phyloP scores from a whole-genome alignment of 2,113 vertebrate species.

The Mobula hypostoma region DNA sequence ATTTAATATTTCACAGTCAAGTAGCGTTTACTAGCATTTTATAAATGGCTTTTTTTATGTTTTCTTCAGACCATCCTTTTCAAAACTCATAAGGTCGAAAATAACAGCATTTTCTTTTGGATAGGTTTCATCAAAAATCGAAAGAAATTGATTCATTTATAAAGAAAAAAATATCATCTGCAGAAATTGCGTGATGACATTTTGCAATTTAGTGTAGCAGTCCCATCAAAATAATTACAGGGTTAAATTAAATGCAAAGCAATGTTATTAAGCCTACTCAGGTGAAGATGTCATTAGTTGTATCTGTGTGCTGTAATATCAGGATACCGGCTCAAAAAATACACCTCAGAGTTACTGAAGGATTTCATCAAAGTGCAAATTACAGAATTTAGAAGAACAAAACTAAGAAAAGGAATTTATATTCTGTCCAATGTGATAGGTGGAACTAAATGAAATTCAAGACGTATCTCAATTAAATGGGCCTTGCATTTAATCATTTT shows the following conservation, averaged over 20 bases:
- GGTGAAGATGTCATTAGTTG: neutral
- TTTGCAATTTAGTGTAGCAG: neutral
- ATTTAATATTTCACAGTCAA: slow-evolving; percentile 34
- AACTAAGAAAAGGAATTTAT: neutral
- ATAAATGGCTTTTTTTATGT: slow-evolving; percentile 29
- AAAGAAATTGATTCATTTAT: neutral
- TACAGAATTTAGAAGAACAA: neutral
- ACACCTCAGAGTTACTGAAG: neutral
- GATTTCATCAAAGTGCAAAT: neutral
- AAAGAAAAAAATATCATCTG: neutral
- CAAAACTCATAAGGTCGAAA: slow-evolving; percentile 26
- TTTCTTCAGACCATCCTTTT: slow-evolving; percentile 5
- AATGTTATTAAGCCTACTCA: slow-evolving; percentile 16
- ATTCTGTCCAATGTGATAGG: neutral
- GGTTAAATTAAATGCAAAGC: slow-evolving; percentile 29
- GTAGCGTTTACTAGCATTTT: slow-evolving; percentile 31
- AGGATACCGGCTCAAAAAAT: neutral
- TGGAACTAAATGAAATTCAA: neutral
- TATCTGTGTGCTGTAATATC: neutral
- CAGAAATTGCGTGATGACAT: neutral
- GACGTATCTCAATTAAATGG: neutral
- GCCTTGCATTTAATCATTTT: slow-evolving; percentile 21
- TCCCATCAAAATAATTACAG: neutral
- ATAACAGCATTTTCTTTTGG: neutral
- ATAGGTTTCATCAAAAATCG: neutral